phyloP scores from a whole-genome alignment of 2,113 vertebrate genomes.

The Himantopus leucocephalus region DNA sequence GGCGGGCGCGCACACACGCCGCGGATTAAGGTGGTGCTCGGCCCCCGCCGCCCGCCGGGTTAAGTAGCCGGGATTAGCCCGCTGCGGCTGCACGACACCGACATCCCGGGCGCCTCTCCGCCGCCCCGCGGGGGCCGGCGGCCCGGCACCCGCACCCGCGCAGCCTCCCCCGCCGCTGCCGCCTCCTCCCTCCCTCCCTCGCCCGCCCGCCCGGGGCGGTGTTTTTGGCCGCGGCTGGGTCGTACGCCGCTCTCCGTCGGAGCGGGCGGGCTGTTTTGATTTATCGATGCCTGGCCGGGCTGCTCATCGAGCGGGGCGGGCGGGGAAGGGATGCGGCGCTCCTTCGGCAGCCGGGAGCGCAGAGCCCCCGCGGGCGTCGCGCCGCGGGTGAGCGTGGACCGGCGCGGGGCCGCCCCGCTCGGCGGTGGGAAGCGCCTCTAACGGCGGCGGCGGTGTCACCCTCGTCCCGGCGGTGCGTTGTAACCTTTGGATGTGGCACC shows the following conservation, averaged over 20 bases:
- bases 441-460: not conserved
- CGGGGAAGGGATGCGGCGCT: not conserved
- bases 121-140: not conserved
- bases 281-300: not conserved
- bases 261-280: not conserved
- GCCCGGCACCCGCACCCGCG: not conserved
- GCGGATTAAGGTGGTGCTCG: slow-evolving; percentile 19
- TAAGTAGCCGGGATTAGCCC: slow-evolving; percentile 52
- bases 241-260: not conserved
- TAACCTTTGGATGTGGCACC: slow-evolving; percentile 49
- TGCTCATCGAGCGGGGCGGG: not conserved
- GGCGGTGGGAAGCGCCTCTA: not conserved
- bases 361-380: not conserved
- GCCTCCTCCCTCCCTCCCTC: not conserved
- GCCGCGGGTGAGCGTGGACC: not conserved
- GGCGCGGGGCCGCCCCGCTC: not conserved
- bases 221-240: not conserved
- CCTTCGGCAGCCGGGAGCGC: not conserved
- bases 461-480: not conserved
- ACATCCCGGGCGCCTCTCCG: not conserved
- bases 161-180: not conserved
- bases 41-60: slow-evolving; percentile 1
- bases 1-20: not conserved
- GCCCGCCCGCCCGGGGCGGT: not conserved
- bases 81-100: slow-evolving; percentile 6